Base-by-base conservation (phyloP, 2,888 invertebrate species). In the Idaea biselata region DNA sequence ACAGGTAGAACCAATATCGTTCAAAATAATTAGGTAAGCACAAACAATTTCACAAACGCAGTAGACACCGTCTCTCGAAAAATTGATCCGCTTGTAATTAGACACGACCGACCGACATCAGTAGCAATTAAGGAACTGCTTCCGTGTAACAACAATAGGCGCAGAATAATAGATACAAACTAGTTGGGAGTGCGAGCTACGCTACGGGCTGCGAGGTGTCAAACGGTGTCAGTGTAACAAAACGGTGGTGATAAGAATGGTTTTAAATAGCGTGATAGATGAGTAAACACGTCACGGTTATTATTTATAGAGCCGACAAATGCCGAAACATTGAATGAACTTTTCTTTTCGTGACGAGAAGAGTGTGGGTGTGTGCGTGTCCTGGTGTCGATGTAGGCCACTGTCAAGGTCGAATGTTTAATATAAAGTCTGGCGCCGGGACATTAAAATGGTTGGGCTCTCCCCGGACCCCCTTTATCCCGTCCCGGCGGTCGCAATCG, bases 351-450 rank as follows among this genome's bases (percentile, higher is more conserved):
- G 86, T 89, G 89, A 88, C 83, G 82, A 84, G 83, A 80, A 81
- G 82, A 85, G 86, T 84, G 83, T 82, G 89, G 84, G 89, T 90
- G 89, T 89, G 89, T 90, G 90, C 87, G 89, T 89, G 90, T 88
- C 86, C 86, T 87, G 84, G 82, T 88, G 89, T 86, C 90, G 84
- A 91, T 91, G 91, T 92, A 89, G 92, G 92, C 90, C 92, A 92
- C 80, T 91, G 92, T 80, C 92, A 92, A 92, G 91, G 92, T 88
- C 90, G 91, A 91, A 91, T 92, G 91, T 91, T 92, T 92, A 91
- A 91, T 91, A 92, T 91, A 91, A 91, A 91, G 91, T 91, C 91
- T 91, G 91, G 90, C 88, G 89, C 83, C 88, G 89, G 87, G 80
- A 87, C 91, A 91, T 91, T 92, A 91, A 92, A 92, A 92, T 91